A percentile compares a stretch with the other conserved stretches of the same genome.
Evolutionary conservation across 2,797 vertebrate species (phyloP).

Genomic region (Tragopan temminckii): DNA sequence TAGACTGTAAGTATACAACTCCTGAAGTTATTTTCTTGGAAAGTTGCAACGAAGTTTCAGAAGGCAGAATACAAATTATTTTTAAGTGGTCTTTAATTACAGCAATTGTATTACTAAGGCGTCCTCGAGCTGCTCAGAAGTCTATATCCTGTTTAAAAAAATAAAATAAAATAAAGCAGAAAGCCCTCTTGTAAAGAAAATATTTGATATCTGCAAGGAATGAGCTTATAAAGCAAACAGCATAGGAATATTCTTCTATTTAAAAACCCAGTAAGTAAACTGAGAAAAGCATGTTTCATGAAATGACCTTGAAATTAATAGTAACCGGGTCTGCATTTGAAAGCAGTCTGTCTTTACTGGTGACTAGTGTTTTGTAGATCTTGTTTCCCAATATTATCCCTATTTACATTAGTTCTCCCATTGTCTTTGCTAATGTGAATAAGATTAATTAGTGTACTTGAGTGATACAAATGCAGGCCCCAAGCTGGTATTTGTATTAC

Average conservation of each 20-base stretch:
- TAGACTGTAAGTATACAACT: background rate
- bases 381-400: background rate
- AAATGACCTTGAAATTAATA: constrained; percentile 51
- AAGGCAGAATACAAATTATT: constrained; percentile 14
- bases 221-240: constrained; percentile 10
- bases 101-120: background rate
- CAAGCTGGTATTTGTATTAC: background rate
- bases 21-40: background rate
- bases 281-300: background rate
- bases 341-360: background rate
- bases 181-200: constrained; percentile 7
- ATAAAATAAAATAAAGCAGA: background rate
- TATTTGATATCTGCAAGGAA: constrained; percentile 51
- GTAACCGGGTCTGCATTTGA: background rate
- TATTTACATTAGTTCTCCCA: background rate
- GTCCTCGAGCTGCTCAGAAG: background rate
- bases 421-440: background rate
- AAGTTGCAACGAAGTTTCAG: constrained; percentile 7
- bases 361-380: background rate
- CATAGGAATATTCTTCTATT: constrained; percentile 38
- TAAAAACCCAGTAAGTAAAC: constrained; percentile 36
- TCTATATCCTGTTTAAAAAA: background rate
- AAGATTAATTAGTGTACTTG: background rate
- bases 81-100: constrained; percentile 25
- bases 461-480: background rate